Evolutionary conservation across 2,113 vertebrate species (phyloP).

Genomic region (Zosterops pallidus): DNA sequence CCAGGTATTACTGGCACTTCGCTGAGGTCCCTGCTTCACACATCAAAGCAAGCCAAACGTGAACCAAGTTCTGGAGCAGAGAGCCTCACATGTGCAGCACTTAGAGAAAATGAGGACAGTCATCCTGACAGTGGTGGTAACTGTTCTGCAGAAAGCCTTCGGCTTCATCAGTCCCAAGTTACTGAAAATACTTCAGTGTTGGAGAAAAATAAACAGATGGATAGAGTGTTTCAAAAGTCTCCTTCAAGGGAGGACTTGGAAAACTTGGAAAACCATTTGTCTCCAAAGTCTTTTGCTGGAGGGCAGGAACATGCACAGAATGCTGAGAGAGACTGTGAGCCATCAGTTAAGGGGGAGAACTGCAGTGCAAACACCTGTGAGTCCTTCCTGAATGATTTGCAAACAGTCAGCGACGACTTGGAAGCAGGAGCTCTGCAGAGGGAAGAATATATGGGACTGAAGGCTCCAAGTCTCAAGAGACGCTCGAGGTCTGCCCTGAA

Average conservation of each 20-base stretch:
- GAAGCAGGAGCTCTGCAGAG: conserved; percentile 25
- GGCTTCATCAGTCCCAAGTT: not conserved
- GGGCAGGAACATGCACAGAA: not conserved
- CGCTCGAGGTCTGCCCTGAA: not conserved
- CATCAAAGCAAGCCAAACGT: not conserved
- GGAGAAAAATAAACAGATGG: not conserved
- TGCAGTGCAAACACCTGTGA: conserved; percentile 26
- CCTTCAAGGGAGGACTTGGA: not conserved
- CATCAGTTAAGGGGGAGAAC: not conserved
- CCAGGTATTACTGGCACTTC: not conserved
- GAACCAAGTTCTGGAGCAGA: not conserved
- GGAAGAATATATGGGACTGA: conserved; percentile 34
- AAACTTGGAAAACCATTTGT: not conserved
- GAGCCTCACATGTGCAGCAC: not conserved
- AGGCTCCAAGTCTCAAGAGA: conserved; percentile 58
- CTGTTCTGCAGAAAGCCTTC: not conserved
- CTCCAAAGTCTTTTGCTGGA: not conserved
- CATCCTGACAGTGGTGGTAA: rapidly evolving
- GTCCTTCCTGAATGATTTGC: conserved; percentile 18
- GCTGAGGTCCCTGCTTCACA: not conserved
- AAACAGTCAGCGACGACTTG: conserved; percentile 58
- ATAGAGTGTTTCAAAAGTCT: not conserved
- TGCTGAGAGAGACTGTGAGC: conserved; percentile 19
- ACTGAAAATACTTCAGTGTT: not conserved
- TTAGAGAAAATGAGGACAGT: not conserved